These are phyloP conservation scores for Theristicus caerulescens DNA, from an alignment of 2,113 vertebrate genomes.

Conservation along the genomic window DNA sequence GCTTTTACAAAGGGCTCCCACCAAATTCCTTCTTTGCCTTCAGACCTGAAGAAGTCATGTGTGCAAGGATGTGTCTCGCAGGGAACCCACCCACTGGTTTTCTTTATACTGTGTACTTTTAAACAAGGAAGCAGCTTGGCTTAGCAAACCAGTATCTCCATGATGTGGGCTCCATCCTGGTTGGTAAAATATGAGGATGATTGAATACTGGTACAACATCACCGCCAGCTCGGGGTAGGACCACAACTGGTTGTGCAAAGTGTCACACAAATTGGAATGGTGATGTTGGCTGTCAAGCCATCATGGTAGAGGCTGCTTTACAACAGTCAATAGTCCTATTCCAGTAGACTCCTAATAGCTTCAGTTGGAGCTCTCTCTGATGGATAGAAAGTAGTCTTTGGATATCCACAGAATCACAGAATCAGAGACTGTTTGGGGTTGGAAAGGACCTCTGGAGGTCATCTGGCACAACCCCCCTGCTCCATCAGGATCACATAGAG, in stretches of 20 bases:
- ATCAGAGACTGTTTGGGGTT: background rate
- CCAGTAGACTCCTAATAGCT: background rate
- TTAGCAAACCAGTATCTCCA: background rate
- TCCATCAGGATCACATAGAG: background rate
- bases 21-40: background rate
- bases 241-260: background rate
- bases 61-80: background rate
- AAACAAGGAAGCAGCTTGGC: background rate
- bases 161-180: background rate
- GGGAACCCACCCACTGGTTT: background rate
- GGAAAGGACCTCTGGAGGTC: background rate
- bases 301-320: background rate
- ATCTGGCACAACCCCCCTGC: rapidly evolving
- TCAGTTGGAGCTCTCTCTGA: background rate
- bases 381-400: background rate
- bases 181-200: background rate
- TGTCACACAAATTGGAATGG: background rate
- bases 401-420: background rate
- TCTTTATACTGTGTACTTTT: background rate
- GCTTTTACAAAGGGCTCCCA: background rate
- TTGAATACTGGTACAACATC: background rate
- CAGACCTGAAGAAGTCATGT: background rate
- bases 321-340: background rate
- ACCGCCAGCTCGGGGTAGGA: background rate
- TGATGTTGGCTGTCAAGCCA: background rate